A percentile compares a stretch with the other conserved stretches of the same genome.
Conservation (phyloP, 2,888 invertebrate genomes). For the Dynastes tityus region DNA sequence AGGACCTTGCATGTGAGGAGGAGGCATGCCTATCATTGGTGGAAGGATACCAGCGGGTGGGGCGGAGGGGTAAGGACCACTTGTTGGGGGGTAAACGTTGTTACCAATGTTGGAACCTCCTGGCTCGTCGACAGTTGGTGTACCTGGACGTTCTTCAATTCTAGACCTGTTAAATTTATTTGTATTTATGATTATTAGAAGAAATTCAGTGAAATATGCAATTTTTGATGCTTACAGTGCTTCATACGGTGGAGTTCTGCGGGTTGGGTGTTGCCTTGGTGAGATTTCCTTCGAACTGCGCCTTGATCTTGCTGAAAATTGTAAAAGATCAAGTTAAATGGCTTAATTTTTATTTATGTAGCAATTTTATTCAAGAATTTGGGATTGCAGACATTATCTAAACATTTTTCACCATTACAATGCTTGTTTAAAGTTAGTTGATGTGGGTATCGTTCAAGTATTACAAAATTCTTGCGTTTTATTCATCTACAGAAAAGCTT, state of each 20-base stretch:
- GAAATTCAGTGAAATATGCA: background rate
- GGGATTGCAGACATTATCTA: no score
- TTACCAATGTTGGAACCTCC: conserved; percentile 56
- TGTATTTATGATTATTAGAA: conserved; percentile 16
- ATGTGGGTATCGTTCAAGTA: no score
- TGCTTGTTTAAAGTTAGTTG: no score
- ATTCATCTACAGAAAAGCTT: no score
- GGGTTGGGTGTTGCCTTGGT: conserved; percentile 52
- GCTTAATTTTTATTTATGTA: no score
- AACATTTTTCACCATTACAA: no score
- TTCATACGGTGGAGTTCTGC: conserved; percentile 42
- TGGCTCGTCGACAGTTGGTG: conserved; percentile 81
- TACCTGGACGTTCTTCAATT: conserved; percentile 78
- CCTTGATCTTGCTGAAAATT: conserved; percentile 30
- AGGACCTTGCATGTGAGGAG: conserved; percentile 62
- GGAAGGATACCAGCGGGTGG: conserved; percentile 62
- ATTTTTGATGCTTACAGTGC: conserved; percentile 45
- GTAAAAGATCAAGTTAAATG: background rate
- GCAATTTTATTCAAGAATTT: no score
- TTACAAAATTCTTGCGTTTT: no score
- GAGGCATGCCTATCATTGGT: conserved; percentile 61
- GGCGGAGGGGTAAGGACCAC: conserved; percentile 55
- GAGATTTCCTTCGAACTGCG: conserved; percentile 52
- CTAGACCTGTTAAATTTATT: conserved; percentile 49
- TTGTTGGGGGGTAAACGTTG: conserved; percentile 49